phyloP scores from a whole-genome alignment of 2,113 vertebrate genomes.

The Arothron firmamentum region DNA sequence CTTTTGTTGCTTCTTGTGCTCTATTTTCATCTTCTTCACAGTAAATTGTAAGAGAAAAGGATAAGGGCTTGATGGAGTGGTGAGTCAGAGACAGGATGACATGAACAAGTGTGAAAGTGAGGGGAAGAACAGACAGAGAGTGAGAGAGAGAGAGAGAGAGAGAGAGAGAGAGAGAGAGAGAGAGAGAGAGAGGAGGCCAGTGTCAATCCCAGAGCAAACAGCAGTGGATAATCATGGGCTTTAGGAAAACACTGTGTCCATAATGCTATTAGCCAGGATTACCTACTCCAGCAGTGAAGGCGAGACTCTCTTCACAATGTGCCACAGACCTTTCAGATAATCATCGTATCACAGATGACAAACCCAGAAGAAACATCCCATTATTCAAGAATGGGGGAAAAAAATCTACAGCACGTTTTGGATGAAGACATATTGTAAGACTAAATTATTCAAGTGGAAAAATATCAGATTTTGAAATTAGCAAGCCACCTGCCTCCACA shows the following conservation, averaged over 20 bases:
- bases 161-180: conserved; percentile 20
- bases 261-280: conserved; percentile 77
- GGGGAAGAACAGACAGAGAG: conserved; percentile 25
- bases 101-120: conserved; percentile 25
- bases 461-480: conserved; percentile 68
- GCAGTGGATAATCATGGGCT: conserved; percentile 73
- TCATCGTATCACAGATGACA: conserved; percentile 75
- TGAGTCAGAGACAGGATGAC: conserved; percentile 64
- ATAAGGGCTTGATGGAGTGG: conserved; percentile 61
- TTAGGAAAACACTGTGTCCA: conserved; percentile 76
- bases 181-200: conserved; percentile 58
- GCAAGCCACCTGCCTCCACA: conserved; percentile 41
- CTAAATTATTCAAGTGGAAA: conserved; percentile 66
- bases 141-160: conserved; percentile 31
- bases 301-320: conserved; percentile 71
- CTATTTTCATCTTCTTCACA: conserved; percentile 67
- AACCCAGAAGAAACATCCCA: conserved; percentile 70
- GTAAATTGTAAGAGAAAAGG: conserved; percentile 50
- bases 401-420: conserved; percentile 55
- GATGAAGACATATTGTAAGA: conserved; percentile 64
- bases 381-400: conserved; percentile 54
- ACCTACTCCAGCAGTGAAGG: conserved; percentile 72
- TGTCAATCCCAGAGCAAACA: conserved; percentile 74
- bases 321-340: conserved; percentile 75
- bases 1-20: conserved; percentile 65